Percentiles rank a stretch among this genome's conserved stretches.
Conservation (phyloP, 1,140 invertebrate genomes). For the Drosophila pruinosa region DNA sequence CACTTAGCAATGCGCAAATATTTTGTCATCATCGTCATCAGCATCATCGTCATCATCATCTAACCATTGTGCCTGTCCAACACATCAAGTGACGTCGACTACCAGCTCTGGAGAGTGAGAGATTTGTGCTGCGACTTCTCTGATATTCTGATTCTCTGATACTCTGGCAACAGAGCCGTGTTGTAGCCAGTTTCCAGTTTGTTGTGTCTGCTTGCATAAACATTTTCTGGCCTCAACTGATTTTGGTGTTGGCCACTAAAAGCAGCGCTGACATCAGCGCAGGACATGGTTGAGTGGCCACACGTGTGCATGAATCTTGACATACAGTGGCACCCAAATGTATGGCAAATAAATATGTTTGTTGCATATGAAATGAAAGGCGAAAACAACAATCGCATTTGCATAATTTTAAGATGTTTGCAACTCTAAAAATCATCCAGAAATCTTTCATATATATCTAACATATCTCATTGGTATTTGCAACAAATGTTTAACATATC, state of each 20-base stretch:
- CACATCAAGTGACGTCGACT: conserved; percentile 13
- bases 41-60: background rate
- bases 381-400: no score
- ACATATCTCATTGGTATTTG: background rate
- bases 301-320: conserved; percentile 47
- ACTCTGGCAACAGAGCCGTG: no score
- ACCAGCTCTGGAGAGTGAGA: conserved; percentile 17
- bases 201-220: conserved; percentile 63
- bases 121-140: conserved; percentile 16
- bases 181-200: no score
- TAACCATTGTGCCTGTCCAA: background rate
- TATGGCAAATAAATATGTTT: no score
- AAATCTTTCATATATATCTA: no score
- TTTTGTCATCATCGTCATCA: conserved; percentile 14
- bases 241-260: conserved; percentile 71
- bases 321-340: conserved; percentile 22
- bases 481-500: background rate
- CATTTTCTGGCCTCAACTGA: conserved; percentile 47
- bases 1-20: conserved; percentile 21
- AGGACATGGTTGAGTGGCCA: conserved; percentile 49
- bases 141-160: no score
- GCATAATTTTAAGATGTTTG: no score
- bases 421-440: no score
- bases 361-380: no score
- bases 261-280: conserved; percentile 69